Conservation (phyloP, 2,797 vertebrate species). For the Lagodon rhomboides region DNA sequence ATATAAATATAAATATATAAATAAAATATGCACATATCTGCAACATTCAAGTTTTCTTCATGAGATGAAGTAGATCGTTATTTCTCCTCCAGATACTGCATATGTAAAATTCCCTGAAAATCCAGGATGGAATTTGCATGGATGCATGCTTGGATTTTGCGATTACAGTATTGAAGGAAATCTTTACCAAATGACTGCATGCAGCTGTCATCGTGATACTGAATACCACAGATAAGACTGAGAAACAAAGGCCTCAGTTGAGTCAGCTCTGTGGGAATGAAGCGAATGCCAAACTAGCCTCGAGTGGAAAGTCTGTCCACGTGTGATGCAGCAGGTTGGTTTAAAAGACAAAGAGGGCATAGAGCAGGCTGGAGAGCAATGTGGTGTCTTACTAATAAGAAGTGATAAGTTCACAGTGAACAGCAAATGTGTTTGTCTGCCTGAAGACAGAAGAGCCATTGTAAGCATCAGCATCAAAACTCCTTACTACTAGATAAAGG, state of each 20-base stretch:
- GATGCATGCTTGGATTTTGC: background rate
- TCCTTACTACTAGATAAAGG: background rate
- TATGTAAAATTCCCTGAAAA: background rate
- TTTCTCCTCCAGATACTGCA: background rate
- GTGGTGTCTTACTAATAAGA: background rate
- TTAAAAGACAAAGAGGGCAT: background rate
- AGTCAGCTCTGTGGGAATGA: conserved; percentile 27
- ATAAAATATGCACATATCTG: background rate
- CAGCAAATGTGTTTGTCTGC: background rate
- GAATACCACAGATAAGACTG: conserved; percentile 5
- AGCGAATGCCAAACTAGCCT: conserved; percentile 27
- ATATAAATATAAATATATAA: too few species aligned
- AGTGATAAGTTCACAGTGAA: background rate
- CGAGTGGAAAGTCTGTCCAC: conserved; percentile 12
- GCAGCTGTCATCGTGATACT: background rate
- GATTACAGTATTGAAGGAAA: background rate
- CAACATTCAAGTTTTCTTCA: background rate
- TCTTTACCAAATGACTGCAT: background rate
- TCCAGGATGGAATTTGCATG: background rate
- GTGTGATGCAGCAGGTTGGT: background rate
- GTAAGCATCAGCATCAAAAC: background rate
- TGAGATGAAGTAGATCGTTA: background rate
- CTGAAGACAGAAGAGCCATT: background rate
- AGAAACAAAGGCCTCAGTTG: background rate
- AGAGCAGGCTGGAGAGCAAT: background rate